Percentiles rank a stretch among this genome's conserved stretches.
phyloP scores from a whole-genome alignment of 2,113 vertebrate genomes.

The Zosterops lateralis region DNA sequence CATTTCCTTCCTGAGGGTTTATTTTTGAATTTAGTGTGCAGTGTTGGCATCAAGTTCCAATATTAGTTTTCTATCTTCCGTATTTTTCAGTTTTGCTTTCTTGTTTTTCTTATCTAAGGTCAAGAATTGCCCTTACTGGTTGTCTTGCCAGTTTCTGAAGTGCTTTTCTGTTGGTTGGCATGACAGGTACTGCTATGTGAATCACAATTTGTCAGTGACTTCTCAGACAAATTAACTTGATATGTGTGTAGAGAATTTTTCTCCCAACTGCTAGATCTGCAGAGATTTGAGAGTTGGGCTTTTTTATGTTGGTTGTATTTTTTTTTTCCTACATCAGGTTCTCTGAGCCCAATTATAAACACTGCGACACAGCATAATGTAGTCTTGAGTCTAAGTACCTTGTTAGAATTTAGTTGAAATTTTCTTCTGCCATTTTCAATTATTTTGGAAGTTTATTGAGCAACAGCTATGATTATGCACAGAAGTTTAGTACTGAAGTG shows the following conservation, averaged over 20 bases:
- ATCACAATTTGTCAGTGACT: conserved; percentile 2
- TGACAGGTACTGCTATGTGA: conserved; percentile 23
- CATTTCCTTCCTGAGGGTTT: neutral
- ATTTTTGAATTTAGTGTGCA: neutral
- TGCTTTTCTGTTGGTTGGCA: neutral
- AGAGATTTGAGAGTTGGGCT: neutral
- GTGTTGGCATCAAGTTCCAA: neutral
- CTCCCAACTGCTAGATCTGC: neutral
- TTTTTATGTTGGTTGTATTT: neutral
- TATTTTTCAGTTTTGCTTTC: neutral
- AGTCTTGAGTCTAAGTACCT: neutral
- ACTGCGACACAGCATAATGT: neutral
- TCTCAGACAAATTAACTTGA: conserved; percentile 40
- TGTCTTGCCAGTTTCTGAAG: conserved; percentile 17
- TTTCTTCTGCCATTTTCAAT: neutral
- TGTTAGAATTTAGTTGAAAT: neutral
- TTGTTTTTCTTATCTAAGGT: conserved; percentile 24
- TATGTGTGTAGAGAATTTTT: conserved; percentile 19
- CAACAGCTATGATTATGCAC: neutral
- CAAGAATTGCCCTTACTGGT: conserved; percentile 11
- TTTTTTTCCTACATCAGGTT: neutral
- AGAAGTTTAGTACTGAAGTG: neutral
- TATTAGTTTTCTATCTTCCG: neutral
- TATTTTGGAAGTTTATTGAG: neutral
- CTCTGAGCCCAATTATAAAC: neutral